Evolutionary conservation across 2,888 invertebrate species (phyloP).

Genomic region (Ophion costatus): DNA sequence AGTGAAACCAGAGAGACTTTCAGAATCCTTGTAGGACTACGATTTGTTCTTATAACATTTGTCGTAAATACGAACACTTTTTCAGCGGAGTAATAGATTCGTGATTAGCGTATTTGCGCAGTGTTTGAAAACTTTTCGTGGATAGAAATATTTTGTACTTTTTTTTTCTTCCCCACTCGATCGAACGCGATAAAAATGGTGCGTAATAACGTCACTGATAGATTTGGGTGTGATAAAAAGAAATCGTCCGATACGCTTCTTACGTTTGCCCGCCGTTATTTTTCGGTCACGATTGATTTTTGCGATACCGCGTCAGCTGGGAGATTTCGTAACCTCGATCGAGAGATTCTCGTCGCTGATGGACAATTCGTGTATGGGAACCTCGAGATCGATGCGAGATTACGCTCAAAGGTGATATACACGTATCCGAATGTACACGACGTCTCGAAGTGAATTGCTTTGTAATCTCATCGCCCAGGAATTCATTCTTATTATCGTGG

Average conservation of each 20-base stretch:
- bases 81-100: not conserved
- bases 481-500: not conserved
- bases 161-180: not conserved
- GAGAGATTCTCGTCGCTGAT: slow-evolving; percentile 14
- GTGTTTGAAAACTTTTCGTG: not conserved
- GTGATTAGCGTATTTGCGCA: not conserved
- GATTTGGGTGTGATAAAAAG: not conserved
- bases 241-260: slow-evolving; percentile 18
- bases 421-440: not conserved
- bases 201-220: not conserved
- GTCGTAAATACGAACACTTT: not conserved
- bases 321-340: slow-evolving; percentile 16
- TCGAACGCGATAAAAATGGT: not conserved
- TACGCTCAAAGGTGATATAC: not conserved
- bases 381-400: slow-evolving; percentile 4
- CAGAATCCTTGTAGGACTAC: not conserved
- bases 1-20: too few species aligned
- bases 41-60: not conserved
- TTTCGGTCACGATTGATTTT: slow-evolving; percentile 6
- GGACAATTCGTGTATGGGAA: not conserved
- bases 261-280: slow-evolving; percentile 6
- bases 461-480: slow-evolving; percentile 2
- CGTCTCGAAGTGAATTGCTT: not conserved
- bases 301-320: slow-evolving; percentile 6
- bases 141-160: not conserved